Conservation (phyloP, 2,888 invertebrate genomes). For the Aplocera efformata region DNA sequence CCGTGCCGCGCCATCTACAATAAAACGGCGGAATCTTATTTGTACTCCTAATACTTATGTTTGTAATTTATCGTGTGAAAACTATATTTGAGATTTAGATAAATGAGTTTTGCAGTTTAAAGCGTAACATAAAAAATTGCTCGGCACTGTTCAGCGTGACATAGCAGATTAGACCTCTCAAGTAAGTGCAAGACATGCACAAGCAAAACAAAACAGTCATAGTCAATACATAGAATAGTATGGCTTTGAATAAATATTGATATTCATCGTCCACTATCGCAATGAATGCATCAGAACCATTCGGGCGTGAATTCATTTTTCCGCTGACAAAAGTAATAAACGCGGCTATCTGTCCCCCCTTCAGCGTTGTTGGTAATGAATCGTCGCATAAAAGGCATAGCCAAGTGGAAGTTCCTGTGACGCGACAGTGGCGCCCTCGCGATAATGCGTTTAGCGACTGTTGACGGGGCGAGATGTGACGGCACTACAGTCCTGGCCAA, state of each 20-base stretch:
- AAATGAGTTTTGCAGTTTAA: no score
- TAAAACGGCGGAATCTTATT: no score
- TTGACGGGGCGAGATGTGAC: slow-evolving; percentile 52
- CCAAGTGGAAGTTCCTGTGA: slow-evolving; percentile 67
- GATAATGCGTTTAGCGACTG: slow-evolving; percentile 53
- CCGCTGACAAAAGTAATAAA: slow-evolving; percentile 80
- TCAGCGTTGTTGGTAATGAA: slow-evolving; percentile 69
- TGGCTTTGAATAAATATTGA: slow-evolving; percentile 14
- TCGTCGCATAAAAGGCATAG: slow-evolving; percentile 78
- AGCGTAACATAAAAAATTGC: no score
- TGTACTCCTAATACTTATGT: no score
- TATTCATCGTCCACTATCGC: slow-evolving; percentile 31
- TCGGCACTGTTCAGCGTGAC: no score
- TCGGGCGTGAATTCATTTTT: slow-evolving; percentile 74
- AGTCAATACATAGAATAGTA: slow-evolving; percentile 1
- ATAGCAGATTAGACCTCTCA: no score
- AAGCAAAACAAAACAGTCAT: no score
- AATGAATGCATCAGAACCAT: slow-evolving; percentile 51
- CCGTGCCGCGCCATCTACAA: no score
- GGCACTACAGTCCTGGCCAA: slow-evolving; percentile 23
- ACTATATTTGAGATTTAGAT: no score
- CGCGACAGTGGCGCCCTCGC: slow-evolving; percentile 38
- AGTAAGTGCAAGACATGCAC: no score
- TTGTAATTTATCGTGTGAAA: no score
- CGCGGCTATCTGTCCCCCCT: slow-evolving; percentile 74